Evolutionary conservation across 1,140 invertebrate species (phyloP).

Genomic region (Euura lappo): DNA sequence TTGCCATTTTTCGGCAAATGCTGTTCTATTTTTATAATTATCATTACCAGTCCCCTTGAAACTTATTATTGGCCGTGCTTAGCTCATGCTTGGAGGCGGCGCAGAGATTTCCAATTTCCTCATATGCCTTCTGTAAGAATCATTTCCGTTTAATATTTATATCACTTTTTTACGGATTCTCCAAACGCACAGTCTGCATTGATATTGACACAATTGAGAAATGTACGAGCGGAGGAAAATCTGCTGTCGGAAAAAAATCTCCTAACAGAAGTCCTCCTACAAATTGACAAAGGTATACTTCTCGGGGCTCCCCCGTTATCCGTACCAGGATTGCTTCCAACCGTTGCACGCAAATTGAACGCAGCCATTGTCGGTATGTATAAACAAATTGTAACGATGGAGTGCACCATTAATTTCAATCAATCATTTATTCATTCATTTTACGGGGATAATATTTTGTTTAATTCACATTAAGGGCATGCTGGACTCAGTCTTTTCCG

Average conservation of each 20-base stretch:
- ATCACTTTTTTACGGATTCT: constrained; percentile 20
- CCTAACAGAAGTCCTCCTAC: constrained; percentile 66
- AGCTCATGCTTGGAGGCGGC: too few species aligned
- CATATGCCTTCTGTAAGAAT: too few species aligned
- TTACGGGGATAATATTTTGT: constrained; percentile 16
- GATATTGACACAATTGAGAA: constrained; percentile 41
- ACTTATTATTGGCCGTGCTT: too few species aligned
- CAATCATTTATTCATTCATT: constrained; percentile 11
- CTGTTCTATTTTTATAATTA: too few species aligned
- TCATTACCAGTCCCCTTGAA: too few species aligned
- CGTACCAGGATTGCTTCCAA: constrained; percentile 60
- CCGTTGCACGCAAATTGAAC: constrained; percentile 62
- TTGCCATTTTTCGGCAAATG: too few species aligned
- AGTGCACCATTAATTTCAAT: constrained; percentile 1
- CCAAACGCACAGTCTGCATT: constrained; percentile 36
- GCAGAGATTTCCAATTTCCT: too few species aligned
- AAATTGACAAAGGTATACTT: constrained; percentile 82
- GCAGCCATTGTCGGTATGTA: constrained; percentile 36
- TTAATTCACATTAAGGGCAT: constrained; percentile 15
- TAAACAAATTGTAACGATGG: constrained; percentile 6
- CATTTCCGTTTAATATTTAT: neutral
- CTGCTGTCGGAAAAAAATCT: constrained; percentile 22
- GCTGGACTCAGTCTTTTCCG: too few species aligned
- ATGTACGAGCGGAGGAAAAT: constrained; percentile 16
- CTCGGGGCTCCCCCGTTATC: constrained; percentile 74